Evolutionary conservation across 1,140 invertebrate species (phyloP).

Genomic region (Hylaeus volcanicus): DNA sequence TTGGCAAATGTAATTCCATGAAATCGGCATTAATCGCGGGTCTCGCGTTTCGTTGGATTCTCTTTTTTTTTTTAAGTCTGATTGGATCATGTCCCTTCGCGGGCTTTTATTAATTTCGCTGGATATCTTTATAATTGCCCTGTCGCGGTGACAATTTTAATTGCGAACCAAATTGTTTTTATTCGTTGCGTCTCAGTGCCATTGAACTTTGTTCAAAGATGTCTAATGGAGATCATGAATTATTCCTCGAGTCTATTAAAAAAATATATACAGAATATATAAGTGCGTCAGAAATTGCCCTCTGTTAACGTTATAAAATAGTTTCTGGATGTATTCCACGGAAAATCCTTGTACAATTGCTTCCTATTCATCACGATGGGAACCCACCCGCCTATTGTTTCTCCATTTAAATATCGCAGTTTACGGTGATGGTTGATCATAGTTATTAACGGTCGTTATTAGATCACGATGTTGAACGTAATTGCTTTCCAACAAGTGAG

Average conservation of each 20-base stretch:
- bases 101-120: no score
- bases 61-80: not conserved
- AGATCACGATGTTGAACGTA: conserved; percentile 7
- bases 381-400: not conserved
- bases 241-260: no score
- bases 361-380: not conserved
- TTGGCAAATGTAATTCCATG: conserved; percentile 47
- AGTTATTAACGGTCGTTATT: conserved; percentile 33
- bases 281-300: no score
- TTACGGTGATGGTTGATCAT: conserved; percentile 6
- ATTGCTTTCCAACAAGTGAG: conserved; percentile 23
- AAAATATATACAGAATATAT: no score
- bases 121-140: no score
- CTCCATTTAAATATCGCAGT: conserved; percentile 1
- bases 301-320: no score
- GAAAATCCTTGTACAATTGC: not conserved
- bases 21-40: conserved; percentile 37
- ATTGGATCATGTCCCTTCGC: not conserved
- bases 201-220: no score
- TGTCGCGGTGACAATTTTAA: no score
- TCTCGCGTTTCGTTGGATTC: not conserved
- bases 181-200: no score
- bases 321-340: no score
- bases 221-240: no score
- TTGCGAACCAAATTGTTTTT: no score